Evolutionary conservation across 2,113 vertebrate species (phyloP).

Genomic region (Aptenodytes forsteri): DNA sequence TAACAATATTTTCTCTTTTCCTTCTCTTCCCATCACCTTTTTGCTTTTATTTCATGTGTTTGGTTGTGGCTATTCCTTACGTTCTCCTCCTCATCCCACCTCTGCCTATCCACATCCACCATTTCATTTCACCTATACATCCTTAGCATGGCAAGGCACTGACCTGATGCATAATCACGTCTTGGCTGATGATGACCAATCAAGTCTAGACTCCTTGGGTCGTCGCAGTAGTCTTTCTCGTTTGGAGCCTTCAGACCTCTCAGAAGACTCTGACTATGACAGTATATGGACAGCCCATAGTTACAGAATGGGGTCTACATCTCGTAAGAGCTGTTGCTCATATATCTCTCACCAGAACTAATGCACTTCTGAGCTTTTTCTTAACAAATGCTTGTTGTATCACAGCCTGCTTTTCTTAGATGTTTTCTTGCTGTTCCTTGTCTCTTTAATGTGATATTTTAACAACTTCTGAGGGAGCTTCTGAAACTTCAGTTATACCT

Average conservation of each 20-base stretch:
- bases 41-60: conserved; percentile 83
- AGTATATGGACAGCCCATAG: conserved; percentile 99
- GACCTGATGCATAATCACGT: conserved; percentile 99
- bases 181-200: conserved; percentile 94
- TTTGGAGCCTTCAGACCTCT: conserved; percentile 95
- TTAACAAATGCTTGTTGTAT: conserved; percentile 87
- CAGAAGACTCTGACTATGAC: conserved; percentile 99
- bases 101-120: conserved; percentile 78
- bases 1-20: conserved; percentile 91
- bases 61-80: conserved; percentile 82
- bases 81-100: conserved; percentile 73
- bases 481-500: conserved; percentile 71
- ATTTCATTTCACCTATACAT: conserved; percentile 78
- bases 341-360: conserved; percentile 99
- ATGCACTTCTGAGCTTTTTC: conserved; percentile 84
- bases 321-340: conserved; percentile 98
- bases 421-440: conserved; percentile 88
- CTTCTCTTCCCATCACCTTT: conserved; percentile 87
- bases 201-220: conserved; percentile 92
- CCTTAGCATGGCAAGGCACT: conserved; percentile 99
- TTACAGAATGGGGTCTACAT: conserved; percentile 97
- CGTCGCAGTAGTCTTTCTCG: conserved; percentile 97
- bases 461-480: conserved; percentile 77
- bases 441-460: conserved; percentile 84
- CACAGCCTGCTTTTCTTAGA: conserved; percentile 86